These are phyloP conservation scores for Megatriorchis doriae DNA, from an alignment of 2,113 vertebrate genomes.

Conservation along the genomic window DNA sequence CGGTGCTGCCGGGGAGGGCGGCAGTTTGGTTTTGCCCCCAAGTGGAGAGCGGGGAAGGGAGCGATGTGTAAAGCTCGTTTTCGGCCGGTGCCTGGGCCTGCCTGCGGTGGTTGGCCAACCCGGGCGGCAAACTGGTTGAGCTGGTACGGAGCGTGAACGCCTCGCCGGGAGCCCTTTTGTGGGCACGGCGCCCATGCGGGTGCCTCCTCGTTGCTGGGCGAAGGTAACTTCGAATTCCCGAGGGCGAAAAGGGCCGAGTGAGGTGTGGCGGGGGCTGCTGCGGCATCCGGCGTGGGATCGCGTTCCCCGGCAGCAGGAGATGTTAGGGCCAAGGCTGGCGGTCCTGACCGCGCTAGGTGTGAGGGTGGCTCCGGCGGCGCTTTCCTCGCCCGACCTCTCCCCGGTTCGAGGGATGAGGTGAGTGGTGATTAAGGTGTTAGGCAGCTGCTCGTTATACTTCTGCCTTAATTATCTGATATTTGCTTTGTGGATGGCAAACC, in stretches of 20 bases:
- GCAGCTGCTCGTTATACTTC: background rate
- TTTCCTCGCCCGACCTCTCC: background rate
- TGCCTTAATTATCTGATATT: background rate
- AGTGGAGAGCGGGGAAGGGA: background rate
- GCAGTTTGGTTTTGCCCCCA: background rate
- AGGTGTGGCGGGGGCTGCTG: background rate
- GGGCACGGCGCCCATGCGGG: background rate
- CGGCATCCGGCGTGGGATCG: fast-evolving
- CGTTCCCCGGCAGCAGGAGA: fast-evolving
- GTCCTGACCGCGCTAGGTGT: fast-evolving
- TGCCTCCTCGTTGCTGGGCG: background rate
- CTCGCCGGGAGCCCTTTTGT: background rate
- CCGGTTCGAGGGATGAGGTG: fast-evolving
- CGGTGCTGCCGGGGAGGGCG: background rate
- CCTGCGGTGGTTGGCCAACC: background rate
- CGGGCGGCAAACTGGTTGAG: slow-evolving; percentile 24
- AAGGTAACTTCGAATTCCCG: background rate
- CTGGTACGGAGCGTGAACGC: background rate
- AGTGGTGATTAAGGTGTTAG: background rate
- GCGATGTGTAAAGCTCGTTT: background rate
- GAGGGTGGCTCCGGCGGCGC: background rate
- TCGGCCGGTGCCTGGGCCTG: slow-evolving; percentile 30
- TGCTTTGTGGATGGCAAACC: background rate
- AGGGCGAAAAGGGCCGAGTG: background rate
- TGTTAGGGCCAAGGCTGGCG: background rate